Evolutionary conservation across 2,113 vertebrate species (phyloP).

Genomic region (Accipiter cooperii): DNA sequence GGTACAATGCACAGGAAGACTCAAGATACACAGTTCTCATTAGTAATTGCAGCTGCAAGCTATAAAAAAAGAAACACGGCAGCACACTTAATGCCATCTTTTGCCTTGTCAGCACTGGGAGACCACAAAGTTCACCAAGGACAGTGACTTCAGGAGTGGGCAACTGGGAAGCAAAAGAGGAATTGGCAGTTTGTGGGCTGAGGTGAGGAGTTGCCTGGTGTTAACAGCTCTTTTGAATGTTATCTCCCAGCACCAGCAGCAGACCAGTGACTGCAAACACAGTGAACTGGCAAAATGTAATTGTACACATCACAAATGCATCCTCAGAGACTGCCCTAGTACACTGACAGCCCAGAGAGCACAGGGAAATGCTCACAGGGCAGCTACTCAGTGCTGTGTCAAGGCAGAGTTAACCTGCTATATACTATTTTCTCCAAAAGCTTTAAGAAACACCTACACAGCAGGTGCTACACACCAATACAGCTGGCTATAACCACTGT

Average conservation of each 20-base stretch:
- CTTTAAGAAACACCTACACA: background rate
- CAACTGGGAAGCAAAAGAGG: background rate
- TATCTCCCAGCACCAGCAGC: background rate
- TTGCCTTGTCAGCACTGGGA: background rate
- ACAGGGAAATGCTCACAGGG: background rate
- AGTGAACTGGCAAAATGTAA: background rate
- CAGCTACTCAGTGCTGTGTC: background rate
- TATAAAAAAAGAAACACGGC: background rate
- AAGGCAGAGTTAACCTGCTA: background rate
- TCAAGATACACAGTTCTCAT: accelerated
- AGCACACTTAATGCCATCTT: background rate
- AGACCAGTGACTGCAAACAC: background rate
- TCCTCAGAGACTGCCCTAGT: background rate
- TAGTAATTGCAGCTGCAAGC: background rate
- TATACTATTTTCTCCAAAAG: background rate
- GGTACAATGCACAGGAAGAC: accelerated
- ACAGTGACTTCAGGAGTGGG: background rate
- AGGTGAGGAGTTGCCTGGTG: background rate
- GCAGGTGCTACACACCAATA: background rate
- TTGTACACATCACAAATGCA: background rate
- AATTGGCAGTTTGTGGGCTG: background rate
- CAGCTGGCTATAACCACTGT: background rate
- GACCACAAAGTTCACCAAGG: background rate
- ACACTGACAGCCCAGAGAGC: background rate
- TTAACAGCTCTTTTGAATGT: background rate